Percentiles rank a stretch among this genome's conserved stretches.
phyloP scores from a whole-genome alignment of 2,113 vertebrate species.

The Andinoacara biseriatus region DNA sequence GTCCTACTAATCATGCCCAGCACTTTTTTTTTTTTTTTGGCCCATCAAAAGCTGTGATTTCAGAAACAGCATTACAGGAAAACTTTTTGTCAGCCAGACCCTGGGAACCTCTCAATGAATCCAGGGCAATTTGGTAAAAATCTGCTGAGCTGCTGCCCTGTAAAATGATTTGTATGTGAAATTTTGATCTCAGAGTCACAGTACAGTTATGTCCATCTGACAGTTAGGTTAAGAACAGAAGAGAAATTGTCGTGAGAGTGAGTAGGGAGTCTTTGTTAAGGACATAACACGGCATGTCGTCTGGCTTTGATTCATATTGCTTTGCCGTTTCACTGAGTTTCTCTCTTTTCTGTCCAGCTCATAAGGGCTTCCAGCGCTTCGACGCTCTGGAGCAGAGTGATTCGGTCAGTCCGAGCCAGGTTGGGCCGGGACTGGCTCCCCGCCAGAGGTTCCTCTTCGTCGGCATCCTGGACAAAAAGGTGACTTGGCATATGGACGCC shows the following conservation, averaged over 20 bases:
- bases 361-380: conserved; percentile 93
- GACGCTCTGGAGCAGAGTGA: conserved; percentile 88
- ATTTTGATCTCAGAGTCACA: neutral
- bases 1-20: neutral
- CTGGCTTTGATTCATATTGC: neutral
- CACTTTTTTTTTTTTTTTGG: neutral
- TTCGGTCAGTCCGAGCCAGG: conserved; percentile 68
- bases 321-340: neutral
- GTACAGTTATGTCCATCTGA: neutral
- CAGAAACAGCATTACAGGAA: neutral
- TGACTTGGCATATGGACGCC: conserved; percentile 55
- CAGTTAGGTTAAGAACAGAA: conserved; percentile 1
- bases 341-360: conserved; percentile 77
- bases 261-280: neutral
- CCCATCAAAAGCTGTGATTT: neutral
- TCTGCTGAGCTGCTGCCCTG: neutral
- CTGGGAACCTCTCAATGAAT: neutral
- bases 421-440: conserved; percentile 81
- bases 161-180: neutral
- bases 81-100: neutral
- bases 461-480: conserved; percentile 90
- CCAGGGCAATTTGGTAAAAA: neutral
- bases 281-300: neutral
- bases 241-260: neutral
- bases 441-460: conserved; percentile 91